phyloP scores from a whole-genome alignment of 64 coral and sea anemone species.

The Montipora foliosa region DNA sequence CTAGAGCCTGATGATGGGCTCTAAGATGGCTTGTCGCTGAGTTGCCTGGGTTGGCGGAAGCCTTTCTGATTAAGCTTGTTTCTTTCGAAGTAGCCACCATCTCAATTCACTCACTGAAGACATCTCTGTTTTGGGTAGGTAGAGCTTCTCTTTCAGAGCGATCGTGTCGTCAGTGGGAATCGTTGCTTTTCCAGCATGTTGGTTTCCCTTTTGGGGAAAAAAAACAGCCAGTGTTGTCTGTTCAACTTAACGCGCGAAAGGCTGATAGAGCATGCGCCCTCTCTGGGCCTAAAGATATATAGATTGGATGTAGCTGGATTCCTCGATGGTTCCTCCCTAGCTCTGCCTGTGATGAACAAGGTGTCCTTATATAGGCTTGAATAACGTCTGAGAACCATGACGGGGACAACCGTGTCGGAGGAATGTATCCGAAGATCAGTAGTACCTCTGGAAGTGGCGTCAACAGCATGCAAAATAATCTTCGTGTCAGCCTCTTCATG shows the following conservation, averaged over 20 bases:
- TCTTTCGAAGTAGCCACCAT: conserved; percentile 16
- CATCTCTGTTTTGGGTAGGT: conserved; percentile 9
- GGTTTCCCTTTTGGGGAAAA: conserved; percentile 11
- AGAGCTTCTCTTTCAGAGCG: conserved; percentile 10
- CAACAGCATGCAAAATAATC: conserved; percentile 39
- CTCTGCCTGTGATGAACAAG: conserved; percentile 24
- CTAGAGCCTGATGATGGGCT: not conserved
- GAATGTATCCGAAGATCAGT: conserved; percentile 30
- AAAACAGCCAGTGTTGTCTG: conserved; percentile 16
- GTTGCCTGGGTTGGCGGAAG: conserved; percentile 12
- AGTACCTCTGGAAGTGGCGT: conserved; percentile 33
- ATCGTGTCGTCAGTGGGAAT: not conserved
- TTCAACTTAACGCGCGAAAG: conserved; percentile 3
- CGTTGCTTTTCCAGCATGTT: conserved; percentile 15
- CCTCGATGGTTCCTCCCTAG: not conserved
- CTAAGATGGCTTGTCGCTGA: conserved; percentile 17
- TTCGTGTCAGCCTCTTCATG: conserved; percentile 57
- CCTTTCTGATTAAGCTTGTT: conserved; percentile 17
- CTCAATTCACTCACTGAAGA: not conserved
- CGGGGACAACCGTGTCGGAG: conserved; percentile 19
- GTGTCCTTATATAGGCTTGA: not conserved
- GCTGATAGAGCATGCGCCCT: conserved; percentile 19
- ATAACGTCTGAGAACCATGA: conserved; percentile 25
- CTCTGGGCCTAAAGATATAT: not conserved
- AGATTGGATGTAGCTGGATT: conserved; percentile 6